Evolutionary conservation across 1,140 invertebrate genomes (phyloP).

Genomic region (Drosophila kohkoa): DNA sequence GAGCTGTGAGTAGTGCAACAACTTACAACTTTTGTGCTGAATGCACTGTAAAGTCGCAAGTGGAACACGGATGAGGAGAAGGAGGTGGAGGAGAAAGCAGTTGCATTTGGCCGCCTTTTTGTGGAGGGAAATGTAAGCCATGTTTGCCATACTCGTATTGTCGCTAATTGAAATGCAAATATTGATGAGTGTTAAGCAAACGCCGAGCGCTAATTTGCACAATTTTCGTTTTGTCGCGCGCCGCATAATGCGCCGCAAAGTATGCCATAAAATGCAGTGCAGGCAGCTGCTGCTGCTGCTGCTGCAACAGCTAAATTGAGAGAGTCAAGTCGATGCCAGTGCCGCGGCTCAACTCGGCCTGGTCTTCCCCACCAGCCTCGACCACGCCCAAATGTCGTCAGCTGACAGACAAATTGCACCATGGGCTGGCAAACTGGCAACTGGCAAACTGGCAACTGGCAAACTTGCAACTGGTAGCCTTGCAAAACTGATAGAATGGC

Average conservation of each 20-base stretch:
- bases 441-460: conserved; percentile 39
- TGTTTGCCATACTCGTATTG: conserved; percentile 62
- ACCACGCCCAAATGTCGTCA: conserved; percentile 38
- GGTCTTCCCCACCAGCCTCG: neutral
- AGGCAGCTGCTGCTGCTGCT: conserved; percentile 26
- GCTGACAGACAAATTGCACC: conserved; percentile 57
- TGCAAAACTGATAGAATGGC: conserved; percentile 8
- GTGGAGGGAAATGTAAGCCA: conserved; percentile 55
- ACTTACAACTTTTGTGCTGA: conserved; percentile 12
- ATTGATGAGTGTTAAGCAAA: conserved; percentile 79
- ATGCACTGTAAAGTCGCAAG: conserved; percentile 1
- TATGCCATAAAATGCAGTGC: conserved; percentile 63
- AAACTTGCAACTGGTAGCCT: conserved; percentile 23
- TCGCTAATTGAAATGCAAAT: conserved; percentile 81
- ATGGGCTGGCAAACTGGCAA: conserved; percentile 42
- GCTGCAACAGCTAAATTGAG: conserved; percentile 39
- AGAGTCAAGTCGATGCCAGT: conserved; percentile 70
- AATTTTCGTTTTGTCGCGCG: conserved; percentile 73
- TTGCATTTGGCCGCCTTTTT: conserved; percentile 19
- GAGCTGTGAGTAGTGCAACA: neutral
- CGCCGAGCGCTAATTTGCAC: conserved; percentile 76
- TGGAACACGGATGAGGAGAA: too few species aligned
- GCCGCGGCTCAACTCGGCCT: neutral
- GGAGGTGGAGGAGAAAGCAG: neutral
- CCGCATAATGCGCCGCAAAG: conserved; percentile 80